Evolutionary conservation across 2,888 invertebrate species (phyloP).

Genomic region (Rutpela maculata): DNA sequence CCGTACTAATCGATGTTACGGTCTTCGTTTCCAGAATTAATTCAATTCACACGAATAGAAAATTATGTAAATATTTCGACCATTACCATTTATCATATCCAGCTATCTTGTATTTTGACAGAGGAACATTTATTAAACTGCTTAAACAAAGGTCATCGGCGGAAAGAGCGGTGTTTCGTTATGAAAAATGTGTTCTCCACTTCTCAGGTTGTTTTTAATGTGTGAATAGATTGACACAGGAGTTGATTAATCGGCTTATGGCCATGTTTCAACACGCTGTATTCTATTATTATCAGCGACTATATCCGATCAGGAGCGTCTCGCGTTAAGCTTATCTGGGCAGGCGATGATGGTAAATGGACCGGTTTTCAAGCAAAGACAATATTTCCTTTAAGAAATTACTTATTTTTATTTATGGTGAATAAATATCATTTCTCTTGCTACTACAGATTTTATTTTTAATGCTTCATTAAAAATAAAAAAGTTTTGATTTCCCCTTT

Average conservation of each 20-base stretch:
- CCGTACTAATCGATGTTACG: neutral
- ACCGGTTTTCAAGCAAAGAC: neutral
- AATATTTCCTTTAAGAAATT: neutral
- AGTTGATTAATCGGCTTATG: slow-evolving; percentile 48
- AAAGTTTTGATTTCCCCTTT: too few relatives aligned
- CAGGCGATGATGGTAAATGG: slow-evolving; percentile 1
- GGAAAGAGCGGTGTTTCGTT: slow-evolving; percentile 30
- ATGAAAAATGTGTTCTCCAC: slow-evolving; percentile 48
- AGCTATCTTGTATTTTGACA: slow-evolving; percentile 43
- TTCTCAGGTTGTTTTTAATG: slow-evolving; percentile 47
- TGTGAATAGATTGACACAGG: slow-evolving; percentile 53
- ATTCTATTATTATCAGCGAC: slow-evolving; percentile 53
- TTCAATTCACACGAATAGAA: slow-evolving; percentile 26
- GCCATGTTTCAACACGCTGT: slow-evolving; percentile 46
- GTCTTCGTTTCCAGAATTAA: slow-evolving; percentile 16
- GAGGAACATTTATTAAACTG: slow-evolving; percentile 47
- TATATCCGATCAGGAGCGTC: slow-evolving; percentile 41
- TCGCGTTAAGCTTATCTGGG: neutral
- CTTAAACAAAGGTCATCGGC: slow-evolving; percentile 47
- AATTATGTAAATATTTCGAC: slow-evolving; percentile 49
- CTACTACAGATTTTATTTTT: too few relatives aligned
- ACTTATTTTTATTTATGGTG: too few relatives aligned
- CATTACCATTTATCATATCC: slow-evolving; percentile 45
- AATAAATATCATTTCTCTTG: too few relatives aligned
- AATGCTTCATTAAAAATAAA: too few relatives aligned